Evolutionary conservation across 2,113 vertebrate species (phyloP), one percentile per base, ranked within the genome.

Genomic region (Entosphenus tridentatus): DNA sequence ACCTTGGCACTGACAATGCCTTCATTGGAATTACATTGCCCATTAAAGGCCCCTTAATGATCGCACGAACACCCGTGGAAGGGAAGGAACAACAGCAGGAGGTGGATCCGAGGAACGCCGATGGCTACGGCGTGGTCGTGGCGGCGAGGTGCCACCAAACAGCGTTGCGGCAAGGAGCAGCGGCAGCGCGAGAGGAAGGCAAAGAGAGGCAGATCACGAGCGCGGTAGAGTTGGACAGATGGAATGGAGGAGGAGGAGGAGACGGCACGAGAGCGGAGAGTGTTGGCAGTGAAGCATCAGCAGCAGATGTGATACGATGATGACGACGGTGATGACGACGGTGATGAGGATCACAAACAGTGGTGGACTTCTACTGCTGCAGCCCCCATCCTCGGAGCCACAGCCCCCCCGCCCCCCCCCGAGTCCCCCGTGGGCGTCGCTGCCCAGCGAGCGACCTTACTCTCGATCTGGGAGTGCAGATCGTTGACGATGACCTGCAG

Each of bases 401-500:
- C 39, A 7, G 39, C 39, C 6, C 39, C 21, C 21, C 21, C 21
- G 4, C 39, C 39, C 39, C 39, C 39, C 39, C 39, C 4, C 39
- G 39, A 39, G 6, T 39, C 39, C 39, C 21, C 39, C 39, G 6
- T 7, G 59, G 8, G 59, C 14, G 8, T 65, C 17, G 14, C 14
- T n/a, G 17, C 17, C 17, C 17, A 65, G 58, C 0, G 1, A 71
- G 80, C 62, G 21, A 65, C n/a, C 86, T 87, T 80, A 98, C 93
- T 95, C 76, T 98, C 93, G 70, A 98, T 98, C 79, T 98, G 93
- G 73, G 93, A 98, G 78, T 98, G 93, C 65, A 98, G 86, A 76
- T 98, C 92, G 8, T 96, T 96, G 78, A 96, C 92, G 68, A 98
- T 98, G 77, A 98, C 92, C 74, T 96, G 90, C 10, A 98, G 87